Evolutionary conservation across 1,140 invertebrate species (phyloP).

Genomic region (Zophobas atratus): DNA sequence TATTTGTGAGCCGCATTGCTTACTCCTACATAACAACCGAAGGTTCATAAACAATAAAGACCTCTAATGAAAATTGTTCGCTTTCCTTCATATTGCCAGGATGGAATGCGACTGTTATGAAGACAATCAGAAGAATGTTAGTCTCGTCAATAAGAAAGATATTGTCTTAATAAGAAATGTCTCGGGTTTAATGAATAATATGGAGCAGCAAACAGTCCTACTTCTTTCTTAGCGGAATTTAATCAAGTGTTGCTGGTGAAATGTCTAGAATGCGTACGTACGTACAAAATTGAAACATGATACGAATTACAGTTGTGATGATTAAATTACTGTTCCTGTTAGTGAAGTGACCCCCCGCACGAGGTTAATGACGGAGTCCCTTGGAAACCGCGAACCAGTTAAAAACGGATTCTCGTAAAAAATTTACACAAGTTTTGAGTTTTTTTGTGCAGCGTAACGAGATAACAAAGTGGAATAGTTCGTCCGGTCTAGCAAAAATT

Average conservation of each 20-base stretch:
- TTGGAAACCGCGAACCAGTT: no score
- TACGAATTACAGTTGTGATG: no score
- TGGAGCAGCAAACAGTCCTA: background rate
- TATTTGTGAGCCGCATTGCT: background rate
- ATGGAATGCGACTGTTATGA: slow-evolving; percentile 20
- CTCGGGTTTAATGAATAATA: background rate
- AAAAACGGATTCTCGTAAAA: no score
- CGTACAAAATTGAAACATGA: no score
- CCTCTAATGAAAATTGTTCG: slow-evolving; percentile 28
- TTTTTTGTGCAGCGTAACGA: slow-evolving; percentile 15
- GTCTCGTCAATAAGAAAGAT: background rate
- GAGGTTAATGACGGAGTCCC: background rate
- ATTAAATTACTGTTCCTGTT: no score
- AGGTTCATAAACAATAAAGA: slow-evolving; percentile 38
- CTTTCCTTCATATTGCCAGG: slow-evolving; percentile 16
- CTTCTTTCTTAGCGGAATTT: background rate
- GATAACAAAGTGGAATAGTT: slow-evolving; percentile 42
- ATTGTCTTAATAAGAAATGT: slow-evolving; percentile 14
- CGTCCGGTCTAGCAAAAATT: slow-evolving; percentile 23
- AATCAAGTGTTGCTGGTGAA: background rate
- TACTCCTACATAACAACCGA: background rate
- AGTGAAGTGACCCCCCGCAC: no score
- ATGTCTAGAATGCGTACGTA: no score
- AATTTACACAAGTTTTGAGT: background rate
- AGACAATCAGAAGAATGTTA: slow-evolving; percentile 30